Percentiles rank a stretch among this genome's conserved stretches.
phyloP scores from a whole-genome alignment of 2,113 vertebrate species.

The Phyllostomus hastatus region DNA sequence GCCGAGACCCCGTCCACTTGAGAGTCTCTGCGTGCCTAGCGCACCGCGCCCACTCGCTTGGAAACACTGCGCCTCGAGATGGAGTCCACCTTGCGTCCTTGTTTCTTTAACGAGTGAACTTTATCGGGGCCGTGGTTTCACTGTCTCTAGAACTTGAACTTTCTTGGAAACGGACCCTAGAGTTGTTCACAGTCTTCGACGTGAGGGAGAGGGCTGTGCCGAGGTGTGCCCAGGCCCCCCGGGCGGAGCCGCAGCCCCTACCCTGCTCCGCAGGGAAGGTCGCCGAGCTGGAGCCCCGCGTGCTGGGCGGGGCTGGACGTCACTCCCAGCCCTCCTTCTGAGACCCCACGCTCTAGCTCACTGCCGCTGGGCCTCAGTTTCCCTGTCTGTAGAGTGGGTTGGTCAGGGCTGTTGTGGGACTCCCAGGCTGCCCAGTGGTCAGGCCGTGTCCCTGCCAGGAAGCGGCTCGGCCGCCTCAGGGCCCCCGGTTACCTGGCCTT shows the following conservation, averaged over 20 bases:
- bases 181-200: not conserved
- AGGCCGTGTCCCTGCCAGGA: too few relatives aligned
- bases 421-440: not conserved
- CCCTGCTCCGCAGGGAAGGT: not conserved
- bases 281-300: accelerated
- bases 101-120: not conserved
- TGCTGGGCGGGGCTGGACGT: not conserved
- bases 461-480: not conserved
- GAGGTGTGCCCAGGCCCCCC: too few relatives aligned
- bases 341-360: accelerated
- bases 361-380: not conserved
- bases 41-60: accelerated
- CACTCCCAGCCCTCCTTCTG: not conserved
- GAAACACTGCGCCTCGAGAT: accelerated
- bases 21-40: accelerated
- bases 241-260: not conserved
- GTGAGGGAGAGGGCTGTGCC: not conserved
- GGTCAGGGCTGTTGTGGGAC: not conserved
- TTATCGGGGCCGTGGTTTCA: not conserved
- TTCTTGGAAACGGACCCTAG: not conserved
- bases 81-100: accelerated
- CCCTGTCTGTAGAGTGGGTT: not conserved
- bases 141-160: not conserved
- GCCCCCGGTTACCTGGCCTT: too few relatives aligned
- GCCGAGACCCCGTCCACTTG: accelerated